Base-by-base conservation (phyloP, 2,113 vertebrate species). In the Zingel zingel region DNA sequence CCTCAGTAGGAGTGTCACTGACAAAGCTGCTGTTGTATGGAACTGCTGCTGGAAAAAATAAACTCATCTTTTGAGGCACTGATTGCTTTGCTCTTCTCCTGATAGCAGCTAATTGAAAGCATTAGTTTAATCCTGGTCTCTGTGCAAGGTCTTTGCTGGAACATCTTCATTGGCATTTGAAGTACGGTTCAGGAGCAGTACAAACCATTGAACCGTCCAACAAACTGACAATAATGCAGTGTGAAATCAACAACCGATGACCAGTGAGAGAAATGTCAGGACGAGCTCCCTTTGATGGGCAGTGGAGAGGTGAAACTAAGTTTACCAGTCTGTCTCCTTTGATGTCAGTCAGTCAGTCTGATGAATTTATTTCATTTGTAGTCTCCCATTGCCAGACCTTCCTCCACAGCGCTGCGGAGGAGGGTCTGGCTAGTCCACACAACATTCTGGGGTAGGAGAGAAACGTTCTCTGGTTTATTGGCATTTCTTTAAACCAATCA, bases 1-100 rank as follows among this genome's bases (percentile, higher is more conserved):
- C 71, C 45, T 74, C 86, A 54, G 70, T 62, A 64, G 33, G 76
- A 36, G 43, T 54, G 75, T 75, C 25, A 23, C 33, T 33, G 64
- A 84, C 81, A 82, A 73, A 79, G 82, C 81, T 2, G 67, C 25
- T 66, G 85, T 90, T 93, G 90, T 93, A 13, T 63, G 21, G 7
- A 7, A 62, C 39, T 43, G 9, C 6, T 2, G 1, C 72, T 71
- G 33, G 5, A 70, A 45, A 79, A 82, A 66, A 79, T 36, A 81
- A 91, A 86, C 81, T 66, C 30, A 14, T 72, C 53, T 57, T 75
- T 72, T 82, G 62, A 68, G 58, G 45, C 68, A 81, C 62, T 19
- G 14, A 53, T 74, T 61, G 73, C 72, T 80, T 63, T 51, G 33
- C 2, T 63, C 27, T 68, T 48, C 0, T 65, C 72, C 36, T 62